A percentile compares a stretch with the other conserved stretches of the same genome.
phyloP scores from a whole-genome alignment of 1,140 invertebrate species.

The Drosophila melanica region DNA sequence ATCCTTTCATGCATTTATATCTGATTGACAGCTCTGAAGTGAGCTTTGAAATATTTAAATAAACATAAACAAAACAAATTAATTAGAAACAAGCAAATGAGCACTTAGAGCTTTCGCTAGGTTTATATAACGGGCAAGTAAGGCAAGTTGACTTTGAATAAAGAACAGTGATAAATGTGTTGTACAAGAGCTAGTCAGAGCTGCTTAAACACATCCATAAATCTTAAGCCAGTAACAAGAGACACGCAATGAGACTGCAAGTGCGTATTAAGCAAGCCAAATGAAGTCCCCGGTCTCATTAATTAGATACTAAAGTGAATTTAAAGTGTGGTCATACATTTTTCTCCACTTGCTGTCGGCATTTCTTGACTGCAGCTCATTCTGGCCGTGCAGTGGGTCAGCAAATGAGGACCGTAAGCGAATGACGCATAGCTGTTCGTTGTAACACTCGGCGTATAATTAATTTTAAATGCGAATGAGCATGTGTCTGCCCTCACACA shows the following conservation, averaged over 20 bases:
- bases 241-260: not conserved
- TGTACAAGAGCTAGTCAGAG: not conserved
- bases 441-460: slow-evolving; percentile 74
- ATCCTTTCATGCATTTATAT: slow-evolving; percentile 16
- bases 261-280: slow-evolving; percentile 38
- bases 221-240: not conserved
- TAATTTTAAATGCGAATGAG: slow-evolving; percentile 74
- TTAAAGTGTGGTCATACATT: slow-evolving; percentile 15
- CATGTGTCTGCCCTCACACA: slow-evolving; percentile 42
- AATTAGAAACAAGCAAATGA: slow-evolving; percentile 24
- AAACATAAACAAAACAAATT: slow-evolving; percentile 20
- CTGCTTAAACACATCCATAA: not conserved
- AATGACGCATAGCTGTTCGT: slow-evolving; percentile 67
- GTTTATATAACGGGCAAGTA: not conserved
- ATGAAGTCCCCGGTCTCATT: slow-evolving; percentile 54
- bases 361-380: slow-evolving; percentile 22
- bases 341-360: slow-evolving; percentile 17
- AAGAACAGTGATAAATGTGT: not conserved
- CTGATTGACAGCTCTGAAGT: slow-evolving; percentile 10
- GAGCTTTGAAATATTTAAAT: slow-evolving; percentile 6
- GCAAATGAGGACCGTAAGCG: slow-evolving; percentile 72
- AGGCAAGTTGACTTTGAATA: not conserved
- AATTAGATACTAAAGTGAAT: slow-evolving; percentile 58
- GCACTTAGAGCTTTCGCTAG: not conserved
- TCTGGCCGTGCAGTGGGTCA: slow-evolving; percentile 41